Conservation (phyloP, 64 coral and sea anemone genomes). For the Pocillopora verrucosa region DNA sequence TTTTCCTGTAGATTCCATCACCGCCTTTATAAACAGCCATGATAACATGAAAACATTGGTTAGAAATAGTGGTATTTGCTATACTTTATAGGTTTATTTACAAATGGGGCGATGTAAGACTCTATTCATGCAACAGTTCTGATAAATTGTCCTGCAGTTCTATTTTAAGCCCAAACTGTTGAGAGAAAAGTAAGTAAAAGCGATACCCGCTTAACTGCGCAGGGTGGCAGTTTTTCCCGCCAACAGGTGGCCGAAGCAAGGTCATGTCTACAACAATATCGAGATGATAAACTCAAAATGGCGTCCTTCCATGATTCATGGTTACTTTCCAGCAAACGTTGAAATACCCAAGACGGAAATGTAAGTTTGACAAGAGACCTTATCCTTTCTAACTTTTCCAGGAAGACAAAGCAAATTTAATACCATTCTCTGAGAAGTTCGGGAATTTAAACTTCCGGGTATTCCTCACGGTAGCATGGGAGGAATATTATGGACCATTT, state of each 20-base stretch:
- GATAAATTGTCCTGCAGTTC: too few relatives aligned
- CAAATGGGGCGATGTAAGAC: too few relatives aligned
- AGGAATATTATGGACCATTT: neutral
- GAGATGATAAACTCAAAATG: neutral
- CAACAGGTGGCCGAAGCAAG: slow-evolving; percentile 9
- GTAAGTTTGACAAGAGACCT: neutral
- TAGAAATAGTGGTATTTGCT: neutral
- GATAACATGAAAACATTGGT: neutral
- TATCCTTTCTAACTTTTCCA: neutral
- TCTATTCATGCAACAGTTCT: too few relatives aligned
- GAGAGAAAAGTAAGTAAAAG: neutral
- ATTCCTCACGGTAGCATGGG: neutral
- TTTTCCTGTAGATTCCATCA: neutral
- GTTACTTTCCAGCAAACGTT: too few relatives aligned
- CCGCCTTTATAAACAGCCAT: neutral
- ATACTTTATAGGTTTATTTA: too few relatives aligned
- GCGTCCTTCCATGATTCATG: neutral
- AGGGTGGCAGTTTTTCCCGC: slow-evolving; percentile 24
- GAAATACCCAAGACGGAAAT: too few relatives aligned
- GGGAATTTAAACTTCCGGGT: neutral
- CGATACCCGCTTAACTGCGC: neutral
- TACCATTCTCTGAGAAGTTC: neutral
- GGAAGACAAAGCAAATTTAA: neutral
- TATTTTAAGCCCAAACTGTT: too few relatives aligned
- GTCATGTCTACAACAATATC: neutral